Evolutionary conservation across 2,888 invertebrate species (phyloP), one percentile per base, ranked within the genome.

Genomic region (Druceiella hillmani): DNA sequence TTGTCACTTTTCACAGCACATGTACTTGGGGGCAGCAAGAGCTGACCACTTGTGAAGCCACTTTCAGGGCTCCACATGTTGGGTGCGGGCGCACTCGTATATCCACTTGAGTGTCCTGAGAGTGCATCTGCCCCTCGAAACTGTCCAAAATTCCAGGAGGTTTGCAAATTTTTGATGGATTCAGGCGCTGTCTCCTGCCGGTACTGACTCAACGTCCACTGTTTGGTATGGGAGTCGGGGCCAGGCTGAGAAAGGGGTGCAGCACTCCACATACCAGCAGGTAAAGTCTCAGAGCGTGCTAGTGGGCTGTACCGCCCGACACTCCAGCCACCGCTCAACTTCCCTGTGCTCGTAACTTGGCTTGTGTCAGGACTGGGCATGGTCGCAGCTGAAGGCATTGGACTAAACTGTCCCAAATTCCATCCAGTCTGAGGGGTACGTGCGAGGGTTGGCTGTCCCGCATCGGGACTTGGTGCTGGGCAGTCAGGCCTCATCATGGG

Each of bases 401-500:
- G 47, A 24, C 47, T 45, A 34, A 47, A 47, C 26, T 40, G 25
- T 28, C 9, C 20, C n/a, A 17, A 9, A 16, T 9, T 4, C 33
- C 17, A 33, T 15, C 35, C 43, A 10, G 40, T 24, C 22, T 43
- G 9, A 5, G n/a, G n/a, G n/a, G n/a, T n/a, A n/a, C n/a, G n/a
- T n/a, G n/a, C n/a, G n/a, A n/a, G n/a, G n/a, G n/a, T n/a, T n/a
- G 56, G 48, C 26, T 57, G 59, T 9, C 57, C 57, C 11, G 56
- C 55, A 38, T 68, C 69, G 10, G 68, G 63, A 45, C 66, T 65
- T 6, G 68, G 63, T 36, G 67, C 50, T 45, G 64, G 66, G 39
- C 66, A 64, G 44, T 70, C 69, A 2, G 61, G 47, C 2, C 69
- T 60, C 62, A 66, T 55, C 61, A 66, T 61, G 1, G 70, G 69